Percentiles rank a stretch among this genome's conserved stretches.
Conservation (phyloP, 2,797 vertebrate species). For the Phrynocephalus vlangalii region DNA sequence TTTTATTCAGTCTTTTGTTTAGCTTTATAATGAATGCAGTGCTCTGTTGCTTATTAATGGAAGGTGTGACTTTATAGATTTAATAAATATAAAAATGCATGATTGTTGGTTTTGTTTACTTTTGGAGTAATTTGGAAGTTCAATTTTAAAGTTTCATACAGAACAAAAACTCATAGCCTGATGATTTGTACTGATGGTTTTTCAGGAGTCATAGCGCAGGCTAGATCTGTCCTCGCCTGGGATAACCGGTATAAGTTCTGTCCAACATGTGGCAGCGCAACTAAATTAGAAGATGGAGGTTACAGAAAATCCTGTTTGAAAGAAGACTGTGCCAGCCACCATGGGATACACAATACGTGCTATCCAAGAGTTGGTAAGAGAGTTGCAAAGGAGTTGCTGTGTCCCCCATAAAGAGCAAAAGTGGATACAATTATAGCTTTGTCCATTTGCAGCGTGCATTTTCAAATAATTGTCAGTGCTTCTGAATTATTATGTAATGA, state of each 20-base stretch:
- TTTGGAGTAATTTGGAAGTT: neutral
- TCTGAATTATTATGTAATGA: neutral
- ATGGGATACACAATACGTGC: slow-evolving; percentile 92
- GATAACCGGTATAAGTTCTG: slow-evolving; percentile 90
- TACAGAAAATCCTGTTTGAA: slow-evolving; percentile 90
- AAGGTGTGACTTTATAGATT: neutral
- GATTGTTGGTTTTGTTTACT: neutral
- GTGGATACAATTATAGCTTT: neutral
- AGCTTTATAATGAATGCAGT: neutral
- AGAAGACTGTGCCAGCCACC: slow-evolving; percentile 84
- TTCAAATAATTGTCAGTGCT: neutral
- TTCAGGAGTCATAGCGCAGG: slow-evolving; percentile 90
- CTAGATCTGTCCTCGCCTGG: slow-evolving; percentile 92
- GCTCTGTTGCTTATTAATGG: neutral
- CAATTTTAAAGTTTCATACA: neutral
- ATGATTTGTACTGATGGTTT: slow-evolving; percentile 38
- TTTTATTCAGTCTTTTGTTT: neutral
- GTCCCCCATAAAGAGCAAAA: neutral
- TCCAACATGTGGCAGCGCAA: slow-evolving; percentile 88
- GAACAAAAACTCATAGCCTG: neutral
- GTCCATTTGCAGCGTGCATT: neutral
- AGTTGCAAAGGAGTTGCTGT: neutral
- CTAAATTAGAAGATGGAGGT: slow-evolving; percentile 86
- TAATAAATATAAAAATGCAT: neutral
- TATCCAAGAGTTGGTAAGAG: slow-evolving; percentile 93